Conservation (phyloP, 2,797 vertebrate species). For the Halcyon badia region DNA sequence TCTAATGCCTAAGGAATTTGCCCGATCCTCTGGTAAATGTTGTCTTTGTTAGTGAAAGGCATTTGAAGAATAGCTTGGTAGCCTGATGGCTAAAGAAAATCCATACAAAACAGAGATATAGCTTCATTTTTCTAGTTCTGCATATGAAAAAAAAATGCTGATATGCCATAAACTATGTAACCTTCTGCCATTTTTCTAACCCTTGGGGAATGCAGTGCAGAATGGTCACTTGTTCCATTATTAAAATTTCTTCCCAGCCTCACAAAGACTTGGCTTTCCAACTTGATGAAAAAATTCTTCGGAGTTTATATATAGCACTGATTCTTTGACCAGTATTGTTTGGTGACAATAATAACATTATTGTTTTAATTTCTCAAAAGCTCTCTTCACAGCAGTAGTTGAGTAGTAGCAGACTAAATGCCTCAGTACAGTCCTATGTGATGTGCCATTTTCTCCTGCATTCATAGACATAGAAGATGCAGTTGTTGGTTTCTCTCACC, state of each 20-base stretch:
- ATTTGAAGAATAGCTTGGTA: constrained; percentile 65
- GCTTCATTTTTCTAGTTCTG: constrained; percentile 57
- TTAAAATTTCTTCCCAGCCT: constrained; percentile 72
- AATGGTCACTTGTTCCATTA: constrained; percentile 78
- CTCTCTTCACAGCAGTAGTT: constrained; percentile 67
- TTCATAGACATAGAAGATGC: neutral
- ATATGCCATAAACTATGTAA: constrained; percentile 60
- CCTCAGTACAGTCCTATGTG: neutral
- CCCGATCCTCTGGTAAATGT: constrained; percentile 69
- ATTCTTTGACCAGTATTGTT: constrained; percentile 76
- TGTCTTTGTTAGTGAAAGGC: constrained; percentile 73
- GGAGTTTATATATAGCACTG: constrained; percentile 75
- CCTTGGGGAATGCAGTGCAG: constrained; percentile 67
- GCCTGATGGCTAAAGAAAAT: constrained; percentile 60
- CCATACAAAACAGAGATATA: constrained; percentile 72
- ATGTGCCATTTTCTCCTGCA: constrained; percentile 27
- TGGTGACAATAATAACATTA: constrained; percentile 77
- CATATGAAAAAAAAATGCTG: constrained; percentile 45
- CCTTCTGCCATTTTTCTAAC: constrained; percentile 78
- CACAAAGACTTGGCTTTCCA: constrained; percentile 75
- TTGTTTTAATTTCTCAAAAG: constrained; percentile 79
- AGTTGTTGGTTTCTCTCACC: neutral
- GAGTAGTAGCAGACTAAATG: constrained; percentile 47
- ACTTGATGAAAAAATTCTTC: constrained; percentile 78
- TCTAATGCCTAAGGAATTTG: constrained; percentile 75